Evolutionary conservation across 2,888 invertebrate genomes (phyloP).

Genomic region (Dorcus parallelipipedus): DNA sequence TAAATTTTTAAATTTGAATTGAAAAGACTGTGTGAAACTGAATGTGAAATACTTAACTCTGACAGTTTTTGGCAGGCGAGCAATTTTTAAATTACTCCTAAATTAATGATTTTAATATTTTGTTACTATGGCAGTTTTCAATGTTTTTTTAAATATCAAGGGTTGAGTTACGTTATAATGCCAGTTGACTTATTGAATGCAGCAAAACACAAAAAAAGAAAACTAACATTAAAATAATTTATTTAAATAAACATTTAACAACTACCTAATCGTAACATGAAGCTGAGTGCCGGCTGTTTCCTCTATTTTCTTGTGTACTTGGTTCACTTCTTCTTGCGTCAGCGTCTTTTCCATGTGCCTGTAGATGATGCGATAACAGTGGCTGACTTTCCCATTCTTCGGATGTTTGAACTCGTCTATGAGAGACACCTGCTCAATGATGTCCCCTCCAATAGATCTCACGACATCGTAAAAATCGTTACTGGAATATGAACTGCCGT

Average conservation of each 20-base stretch:
- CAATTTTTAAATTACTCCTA: too few species aligned
- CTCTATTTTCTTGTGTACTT: constrained; percentile 75
- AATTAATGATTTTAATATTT: too few species aligned
- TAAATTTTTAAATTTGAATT: too few species aligned
- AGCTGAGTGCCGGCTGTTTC: constrained; percentile 52
- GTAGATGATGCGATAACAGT: constrained; percentile 90
- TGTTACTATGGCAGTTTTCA: too few species aligned
- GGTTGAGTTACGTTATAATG: too few species aligned
- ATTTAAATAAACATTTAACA: constrained; percentile 1
- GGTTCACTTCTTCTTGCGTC: constrained; percentile 81
- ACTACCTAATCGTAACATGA: constrained; percentile 49
- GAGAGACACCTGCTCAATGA: constrained; percentile 86
- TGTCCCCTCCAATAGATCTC: constrained; percentile 81
- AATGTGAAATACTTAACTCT: too few species aligned
- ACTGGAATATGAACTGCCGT: constrained; percentile 60
- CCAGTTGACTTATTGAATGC: background rate
- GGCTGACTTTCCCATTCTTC: constrained; percentile 75
- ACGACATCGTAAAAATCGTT: constrained; percentile 94
- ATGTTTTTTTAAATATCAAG: too few species aligned
- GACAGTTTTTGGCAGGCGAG: too few species aligned
- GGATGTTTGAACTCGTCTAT: constrained; percentile 87
- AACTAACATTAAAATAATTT: constrained; percentile 1
- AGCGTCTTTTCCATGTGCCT: constrained; percentile 89
- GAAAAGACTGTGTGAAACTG: too few species aligned
- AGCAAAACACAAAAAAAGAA: background rate